These are phyloP conservation scores for Uria aalge DNA, from an alignment of 2,113 vertebrate species.

Conservation along the genomic window DNA sequence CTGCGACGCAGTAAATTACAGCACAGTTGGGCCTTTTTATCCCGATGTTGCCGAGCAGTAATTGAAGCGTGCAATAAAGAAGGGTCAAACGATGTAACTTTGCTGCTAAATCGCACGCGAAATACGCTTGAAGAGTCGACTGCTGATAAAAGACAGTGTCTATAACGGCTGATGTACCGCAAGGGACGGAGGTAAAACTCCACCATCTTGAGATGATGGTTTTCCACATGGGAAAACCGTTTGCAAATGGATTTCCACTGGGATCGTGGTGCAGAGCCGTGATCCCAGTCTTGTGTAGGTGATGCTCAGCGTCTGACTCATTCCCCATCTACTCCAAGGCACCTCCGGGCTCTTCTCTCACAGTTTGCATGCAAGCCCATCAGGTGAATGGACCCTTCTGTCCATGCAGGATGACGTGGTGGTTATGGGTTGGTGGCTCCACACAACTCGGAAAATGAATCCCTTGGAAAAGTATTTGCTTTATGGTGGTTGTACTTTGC, in stretches of 20 bases:
- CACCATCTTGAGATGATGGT: not conserved
- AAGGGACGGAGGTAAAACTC: not conserved
- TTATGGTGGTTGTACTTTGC: not conserved
- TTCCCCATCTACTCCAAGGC: no score
- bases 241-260: not conserved
- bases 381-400: not conserved
- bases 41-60: not conserved
- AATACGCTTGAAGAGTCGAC: not conserved
- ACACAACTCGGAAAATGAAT: not conserved
- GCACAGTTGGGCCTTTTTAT: not conserved
- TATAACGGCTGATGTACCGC: not conserved
- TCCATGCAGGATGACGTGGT: not conserved
- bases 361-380: not conserved
- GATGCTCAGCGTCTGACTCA: not conserved
- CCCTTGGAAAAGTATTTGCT: not conserved
- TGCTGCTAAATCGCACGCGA: not conserved
- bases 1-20: slow-evolving; percentile 14
- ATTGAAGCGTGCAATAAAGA: slow-evolving; percentile 1
- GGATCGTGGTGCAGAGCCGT: not conserved
- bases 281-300: not conserved
- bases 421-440: not conserved
- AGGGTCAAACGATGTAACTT: not conserved
- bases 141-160: not conserved
- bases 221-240: not conserved
- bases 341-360: not conserved